phyloP scores from a whole-genome alignment of 2,888 invertebrate genomes.

The Dioctria linearis region DNA sequence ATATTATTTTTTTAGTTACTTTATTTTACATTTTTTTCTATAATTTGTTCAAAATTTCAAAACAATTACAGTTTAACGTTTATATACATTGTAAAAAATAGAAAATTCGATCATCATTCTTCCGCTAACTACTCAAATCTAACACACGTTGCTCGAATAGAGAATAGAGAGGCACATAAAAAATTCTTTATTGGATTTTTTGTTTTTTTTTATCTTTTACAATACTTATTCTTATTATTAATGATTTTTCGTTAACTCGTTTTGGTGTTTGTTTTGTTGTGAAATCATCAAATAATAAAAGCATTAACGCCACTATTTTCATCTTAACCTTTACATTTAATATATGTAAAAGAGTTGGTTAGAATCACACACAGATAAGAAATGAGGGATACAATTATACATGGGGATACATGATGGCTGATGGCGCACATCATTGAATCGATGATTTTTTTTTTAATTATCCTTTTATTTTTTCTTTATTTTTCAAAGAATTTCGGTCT shows the following conservation, averaged over 20 bases:
- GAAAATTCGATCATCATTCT: too few species aligned
- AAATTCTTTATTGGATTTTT: background rate
- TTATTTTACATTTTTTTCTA: constrained; percentile 5
- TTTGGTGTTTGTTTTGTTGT: constrained; percentile 45
- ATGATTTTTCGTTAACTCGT: constrained; percentile 16
- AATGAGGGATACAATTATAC: too few species aligned
- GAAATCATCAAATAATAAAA: constrained; percentile 38
- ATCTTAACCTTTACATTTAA: constrained; percentile 13
- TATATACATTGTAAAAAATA: too few species aligned
- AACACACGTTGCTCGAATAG: constrained; percentile 33
- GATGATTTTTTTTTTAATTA: too few species aligned
- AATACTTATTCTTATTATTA: too few species aligned
- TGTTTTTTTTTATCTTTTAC: background rate
- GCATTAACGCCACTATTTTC: constrained; percentile 30
- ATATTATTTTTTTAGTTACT: background rate
- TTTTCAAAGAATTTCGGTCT: too few species aligned
- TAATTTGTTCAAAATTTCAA: background rate
- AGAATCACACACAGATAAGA: background rate
- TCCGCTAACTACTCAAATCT: background rate
- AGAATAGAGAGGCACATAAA: constrained; percentile 1
- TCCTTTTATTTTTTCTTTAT: too few species aligned
- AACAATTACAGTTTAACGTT: too few species aligned
- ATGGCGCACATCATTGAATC: too few species aligned
- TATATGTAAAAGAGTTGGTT: background rate
- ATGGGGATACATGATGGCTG: too few species aligned